phyloP scores from a whole-genome alignment of 2,888 invertebrate species.

The Suillia variegata region DNA sequence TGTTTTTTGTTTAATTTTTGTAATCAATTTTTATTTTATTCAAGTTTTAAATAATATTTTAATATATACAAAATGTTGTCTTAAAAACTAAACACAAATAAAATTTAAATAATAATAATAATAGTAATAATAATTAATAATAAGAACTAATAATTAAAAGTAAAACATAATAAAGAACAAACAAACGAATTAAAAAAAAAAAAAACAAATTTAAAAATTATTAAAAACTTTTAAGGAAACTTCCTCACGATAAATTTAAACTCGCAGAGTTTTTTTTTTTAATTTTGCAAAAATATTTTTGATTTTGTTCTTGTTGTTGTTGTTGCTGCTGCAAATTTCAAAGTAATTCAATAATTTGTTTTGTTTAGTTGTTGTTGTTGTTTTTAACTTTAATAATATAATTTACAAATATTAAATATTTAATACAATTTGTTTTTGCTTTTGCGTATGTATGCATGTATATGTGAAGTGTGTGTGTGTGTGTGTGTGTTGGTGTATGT shows the following conservation, averaged over 20 bases:
- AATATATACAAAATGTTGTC: conserved; percentile 37
- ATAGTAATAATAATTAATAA: conserved; percentile 31
- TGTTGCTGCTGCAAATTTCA: conserved; percentile 8
- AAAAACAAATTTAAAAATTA: conserved; percentile 25
- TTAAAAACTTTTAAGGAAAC: conserved; percentile 7
- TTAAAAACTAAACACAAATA: conserved; percentile 13
- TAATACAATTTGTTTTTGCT: conserved; percentile 13
- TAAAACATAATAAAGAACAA: conserved; percentile 39
- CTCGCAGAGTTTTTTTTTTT: conserved; percentile 32
- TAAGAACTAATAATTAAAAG: conserved; percentile 45
- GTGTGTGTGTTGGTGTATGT: conserved; percentile 5
- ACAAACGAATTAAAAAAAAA: conserved; percentile 25
- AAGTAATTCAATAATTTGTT: conserved; percentile 7
- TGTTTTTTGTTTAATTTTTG: conserved; percentile 31
- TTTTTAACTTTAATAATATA: conserved; percentile 11
- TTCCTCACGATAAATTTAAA: conserved; percentile 17
- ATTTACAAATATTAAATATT: conserved; percentile 20
- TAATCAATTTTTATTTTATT: conserved; percentile 29
- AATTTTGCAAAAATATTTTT: conserved; percentile 18
- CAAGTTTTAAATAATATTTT: conserved; percentile 35
- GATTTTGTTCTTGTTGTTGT: conserved; percentile 4
- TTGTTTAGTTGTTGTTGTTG: conserved; percentile 5
- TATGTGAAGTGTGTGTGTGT: conserved; percentile 17
- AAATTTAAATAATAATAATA: conserved; percentile 28
- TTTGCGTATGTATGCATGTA: background rate